Conservation (phyloP, 2,888 invertebrate species). For the Hirtodrosophila trivittata region DNA sequence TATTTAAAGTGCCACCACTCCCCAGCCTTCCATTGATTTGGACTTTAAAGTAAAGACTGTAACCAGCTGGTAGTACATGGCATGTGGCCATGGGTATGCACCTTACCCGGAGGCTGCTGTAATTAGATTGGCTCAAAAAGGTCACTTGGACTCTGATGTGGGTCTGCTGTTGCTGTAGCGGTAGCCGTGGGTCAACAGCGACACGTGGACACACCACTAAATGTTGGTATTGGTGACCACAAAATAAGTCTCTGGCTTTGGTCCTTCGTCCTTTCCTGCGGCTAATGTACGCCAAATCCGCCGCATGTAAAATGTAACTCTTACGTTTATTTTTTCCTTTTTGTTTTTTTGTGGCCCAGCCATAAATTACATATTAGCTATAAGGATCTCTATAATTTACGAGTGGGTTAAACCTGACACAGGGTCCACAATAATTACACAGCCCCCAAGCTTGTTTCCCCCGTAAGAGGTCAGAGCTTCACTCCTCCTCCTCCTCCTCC, state of each 20-base stretch:
- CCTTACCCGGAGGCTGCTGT: constrained; percentile 35
- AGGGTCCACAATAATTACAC: constrained; percentile 57
- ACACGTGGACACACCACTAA: constrained; percentile 21
- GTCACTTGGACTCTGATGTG: constrained; percentile 43
- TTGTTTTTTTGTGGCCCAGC: constrained; percentile 37
- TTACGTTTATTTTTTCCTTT: constrained; percentile 24
- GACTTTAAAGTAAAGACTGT: constrained; percentile 52
- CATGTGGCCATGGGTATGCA: background rate
- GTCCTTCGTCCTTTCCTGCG: constrained; percentile 44
- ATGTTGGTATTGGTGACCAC: constrained; percentile 55
- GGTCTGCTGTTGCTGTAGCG: constrained; percentile 32
- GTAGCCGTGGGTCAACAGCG: constrained; percentile 31
- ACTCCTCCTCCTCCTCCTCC: background rate
- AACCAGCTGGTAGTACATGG: background rate
- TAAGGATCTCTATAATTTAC: constrained; percentile 78
- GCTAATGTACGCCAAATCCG: constrained; percentile 72
- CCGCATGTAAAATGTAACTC: constrained; percentile 51
- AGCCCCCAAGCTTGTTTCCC: background rate
- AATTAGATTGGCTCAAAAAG: constrained; percentile 69
- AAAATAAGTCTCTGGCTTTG: constrained; percentile 36
- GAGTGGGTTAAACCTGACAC: constrained; percentile 66
- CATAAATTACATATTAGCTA: constrained; percentile 79
- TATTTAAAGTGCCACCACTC: constrained; percentile 65
- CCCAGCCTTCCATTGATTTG: background rate
- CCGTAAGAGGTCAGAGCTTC: background rate